Base-by-base conservation (phyloP, 2,797 vertebrate genomes). In the Leuciscus waleckii region DNA sequence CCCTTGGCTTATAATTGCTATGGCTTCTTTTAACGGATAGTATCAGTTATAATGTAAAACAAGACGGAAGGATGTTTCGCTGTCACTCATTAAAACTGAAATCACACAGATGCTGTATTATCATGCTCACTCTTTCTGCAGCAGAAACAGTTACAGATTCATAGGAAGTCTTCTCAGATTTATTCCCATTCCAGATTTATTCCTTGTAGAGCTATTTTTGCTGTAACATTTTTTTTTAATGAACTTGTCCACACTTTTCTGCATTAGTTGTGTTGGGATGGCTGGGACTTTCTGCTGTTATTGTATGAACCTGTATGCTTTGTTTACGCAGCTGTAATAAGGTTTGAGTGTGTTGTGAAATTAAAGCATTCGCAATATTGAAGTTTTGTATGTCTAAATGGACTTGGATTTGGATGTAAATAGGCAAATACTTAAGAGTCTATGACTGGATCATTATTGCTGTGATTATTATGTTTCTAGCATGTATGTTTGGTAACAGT, bases 1-100 rank as follows among this genome's bases (percentile, higher is more conserved):
- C 79, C 46, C 70, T 68, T 41, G 56, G 77, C 56, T 61, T 84
- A 32, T 69, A 69, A 81, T 61, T 76, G 75, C 51, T 79, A 1
- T 58, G 3, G 8, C 29, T 71, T 49, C 49, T 37, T 46, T 61
- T 26, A 1, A 54, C 21, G 0, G 29, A 23, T 61, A 35, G 35
- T 35, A n/a, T 63, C 10, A 46, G 69, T 79, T 61, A 2, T 58
- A 32, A 70, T 70, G 21, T 23, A 54, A 76, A 76, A 23, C 1
- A 10, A 37, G 37, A 41, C 1, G 23, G n/a, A 82, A 43, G 26
- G 17, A 41, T 11, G 39, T 74, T 73, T 81, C 41, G 65, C 29
- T 26, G 1, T 41, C 9, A 7, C 58, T 68, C 26, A 23, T 32
- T 70, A 17, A 54, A n/a, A 81, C 23, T 43, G 37, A 43, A 43